Base-by-base conservation (phyloP, 35 echinoderm and acorn worm genomes). In the Hemicentrotus pulcherrimus region DNA sequence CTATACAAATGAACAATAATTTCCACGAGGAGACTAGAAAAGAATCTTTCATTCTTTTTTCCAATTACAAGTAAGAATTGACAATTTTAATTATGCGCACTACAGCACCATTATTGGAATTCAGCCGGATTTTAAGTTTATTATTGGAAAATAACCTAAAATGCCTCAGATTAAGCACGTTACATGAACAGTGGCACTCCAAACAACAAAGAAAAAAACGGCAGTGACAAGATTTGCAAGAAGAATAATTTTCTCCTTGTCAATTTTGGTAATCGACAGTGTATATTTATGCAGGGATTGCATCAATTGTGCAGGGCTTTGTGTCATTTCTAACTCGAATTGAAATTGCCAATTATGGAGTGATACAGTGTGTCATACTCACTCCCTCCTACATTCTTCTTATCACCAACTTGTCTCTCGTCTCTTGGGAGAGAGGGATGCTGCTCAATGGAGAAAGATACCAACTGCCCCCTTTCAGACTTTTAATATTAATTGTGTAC, bases 261-360 rank as follows among this genome's bases (percentile, higher is more conserved):
- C 19, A 30, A 32, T 92, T 28, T 32, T 47, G 5, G 5, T n/a
- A 28, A 78, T 78, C 65, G n/a, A 78, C 22, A n/a, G 22, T 28
- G 24, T 78, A 6, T 78, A 78, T 78, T 78, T 78, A 78, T 78
- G 65, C 65, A 78, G 65, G 65, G 65, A 78, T 78, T 78, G 22
- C 65, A 78, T 78, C 22, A 78, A 78, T 28, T 78, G n/a, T 78
- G 28, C 65, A 78, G 22, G 65, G 65, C 65, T 78, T 78, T 78
- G 65, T 78, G 65, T 78, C 65, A 78, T n/a, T 78, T 78, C 22
- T n/a, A 78, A 78, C 65, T 78, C 22, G 22, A 78, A n/a, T 22
- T n/a, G 65, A 28, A 78, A 78, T 78, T 78, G 65, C 65, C 65
- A 78, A 78, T 78, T 78, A 78, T 78, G 65, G 65, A 78, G 65